A percentile compares a stretch with the other conserved stretches of the same genome.
Evolutionary conservation across 2,797 vertebrate genomes (phyloP).

Genomic region (Heterohyrax brucei): DNA sequence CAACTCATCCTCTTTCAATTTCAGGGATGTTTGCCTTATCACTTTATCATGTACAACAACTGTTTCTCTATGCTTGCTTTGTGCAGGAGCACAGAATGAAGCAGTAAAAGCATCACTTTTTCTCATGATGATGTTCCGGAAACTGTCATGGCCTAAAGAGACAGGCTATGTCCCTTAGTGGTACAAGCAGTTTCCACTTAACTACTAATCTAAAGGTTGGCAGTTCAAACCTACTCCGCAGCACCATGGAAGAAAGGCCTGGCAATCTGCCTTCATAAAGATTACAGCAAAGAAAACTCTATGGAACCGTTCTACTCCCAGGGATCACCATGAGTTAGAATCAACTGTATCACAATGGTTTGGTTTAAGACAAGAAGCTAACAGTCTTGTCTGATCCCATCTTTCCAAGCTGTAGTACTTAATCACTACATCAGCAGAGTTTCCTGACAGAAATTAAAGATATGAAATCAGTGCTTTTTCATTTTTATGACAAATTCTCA

Average conservation of each 20-base stretch:
- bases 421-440: too few species aligned
- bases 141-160: slow-evolving; percentile 37
- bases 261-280: background rate
- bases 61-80: background rate
- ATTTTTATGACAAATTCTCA: slow-evolving; percentile 41
- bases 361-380: background rate
- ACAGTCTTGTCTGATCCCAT: background rate
- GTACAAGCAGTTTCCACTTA: background rate
- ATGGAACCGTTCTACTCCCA: background rate
- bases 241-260: background rate
- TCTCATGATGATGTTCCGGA: background rate
- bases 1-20: slow-evolving; percentile 42
- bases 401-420: background rate
- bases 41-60: background rate
- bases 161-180: background rate
- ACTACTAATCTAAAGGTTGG: background rate
- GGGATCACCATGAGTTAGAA: background rate
- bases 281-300: background rate
- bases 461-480: slow-evolving; percentile 44
- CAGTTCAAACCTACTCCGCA: background rate
- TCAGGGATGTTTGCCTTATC: slow-evolving; percentile 41
- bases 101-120: slow-evolving; percentile 52
- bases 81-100: slow-evolving; percentile 2
- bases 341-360: background rate
- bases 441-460: slow-evolving; percentile 19